Evolutionary conservation across 2,113 vertebrate species (phyloP).

Genomic region (Scatophagus argus): DNA sequence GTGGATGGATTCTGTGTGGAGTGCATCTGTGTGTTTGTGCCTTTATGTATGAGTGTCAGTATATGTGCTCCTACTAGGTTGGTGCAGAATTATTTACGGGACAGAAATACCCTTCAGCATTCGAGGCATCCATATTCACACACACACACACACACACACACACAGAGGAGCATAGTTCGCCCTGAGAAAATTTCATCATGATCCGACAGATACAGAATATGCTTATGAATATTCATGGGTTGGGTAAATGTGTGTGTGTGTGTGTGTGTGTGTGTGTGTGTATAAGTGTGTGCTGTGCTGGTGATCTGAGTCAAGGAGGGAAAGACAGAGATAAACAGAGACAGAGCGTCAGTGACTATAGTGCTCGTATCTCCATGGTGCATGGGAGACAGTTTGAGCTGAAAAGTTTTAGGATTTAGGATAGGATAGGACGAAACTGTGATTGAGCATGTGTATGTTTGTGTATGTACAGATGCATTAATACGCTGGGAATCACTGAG

Average conservation of each 20-base stretch:
- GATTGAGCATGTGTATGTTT: background rate
- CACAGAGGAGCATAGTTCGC: constrained; percentile 31
- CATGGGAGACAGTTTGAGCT: background rate
- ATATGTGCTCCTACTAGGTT: constrained; percentile 27
- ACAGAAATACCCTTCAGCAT: constrained; percentile 58
- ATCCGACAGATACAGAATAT: constrained; percentile 42
- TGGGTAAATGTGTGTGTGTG: constrained; percentile 18
- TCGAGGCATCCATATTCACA: constrained; percentile 40
- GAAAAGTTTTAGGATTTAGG: background rate
- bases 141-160: constrained; percentile 15
- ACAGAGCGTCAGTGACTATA: background rate
- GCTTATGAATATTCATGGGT: constrained; percentile 62
- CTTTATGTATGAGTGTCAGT: constrained; percentile 31
- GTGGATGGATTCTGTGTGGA: background rate
- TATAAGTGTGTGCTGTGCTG: too few relatives aligned
- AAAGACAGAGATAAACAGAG: constrained; percentile 16
- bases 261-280: background rate
- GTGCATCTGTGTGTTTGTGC: constrained; percentile 19
- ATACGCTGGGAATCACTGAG: constrained; percentile 9
- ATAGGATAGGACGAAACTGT: too few relatives aligned
- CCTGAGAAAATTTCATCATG: constrained; percentile 56
- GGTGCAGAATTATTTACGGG: constrained; percentile 59
- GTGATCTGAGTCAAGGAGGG: constrained; percentile 22
- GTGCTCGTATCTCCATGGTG: background rate
- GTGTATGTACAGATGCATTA: background rate